Percentiles rank a stretch among this genome's conserved stretches.
phyloP scores from a whole-genome alignment of 2,888 invertebrate genomes.

The Phalera bucephala region DNA sequence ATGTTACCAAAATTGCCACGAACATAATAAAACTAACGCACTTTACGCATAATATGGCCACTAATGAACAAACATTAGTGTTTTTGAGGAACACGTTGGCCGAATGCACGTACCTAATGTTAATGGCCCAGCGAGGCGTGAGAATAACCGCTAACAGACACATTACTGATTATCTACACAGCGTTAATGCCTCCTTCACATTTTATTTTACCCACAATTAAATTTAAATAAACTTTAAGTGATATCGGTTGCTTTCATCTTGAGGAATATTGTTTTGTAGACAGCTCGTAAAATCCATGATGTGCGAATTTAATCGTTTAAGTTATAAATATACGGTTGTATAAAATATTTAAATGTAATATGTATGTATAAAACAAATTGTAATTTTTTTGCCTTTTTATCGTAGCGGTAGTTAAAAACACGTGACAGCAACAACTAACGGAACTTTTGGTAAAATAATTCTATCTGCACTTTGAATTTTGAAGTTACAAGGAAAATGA shows the following conservation, averaged over 20 bases:
- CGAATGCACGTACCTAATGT: constrained; percentile 33
- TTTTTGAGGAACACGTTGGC: constrained; percentile 36
- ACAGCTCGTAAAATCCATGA: neutral
- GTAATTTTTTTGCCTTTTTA: too few species aligned
- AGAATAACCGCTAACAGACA: constrained; percentile 53
- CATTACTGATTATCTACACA: constrained; percentile 65
- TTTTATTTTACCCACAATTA: constrained; percentile 33
- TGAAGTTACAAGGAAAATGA: too few species aligned
- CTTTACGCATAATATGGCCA: constrained; percentile 20
- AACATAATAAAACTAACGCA: constrained; percentile 24
- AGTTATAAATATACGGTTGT: too few species aligned
- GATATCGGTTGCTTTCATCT: constrained; percentile 24
- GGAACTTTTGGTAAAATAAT: too few species aligned
- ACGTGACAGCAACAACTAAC: too few species aligned
- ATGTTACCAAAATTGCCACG: constrained; percentile 9
- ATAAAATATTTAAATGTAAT: neutral
- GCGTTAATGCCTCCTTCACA: constrained; percentile 46
- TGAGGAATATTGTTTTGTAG: neutral
- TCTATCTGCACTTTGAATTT: too few species aligned
- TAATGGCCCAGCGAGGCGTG: constrained; percentile 43
- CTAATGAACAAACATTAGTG: constrained; percentile 38
- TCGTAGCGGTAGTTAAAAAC: too few species aligned
- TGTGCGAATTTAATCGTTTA: constrained; percentile 1
- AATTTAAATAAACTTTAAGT: constrained; percentile 29
- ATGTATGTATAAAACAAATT: too few species aligned